Evolutionary conservation across 2,797 vertebrate species (phyloP), one percentile per base, ranked within the genome.

Genomic region (Gambelia wislizenii): DNA sequence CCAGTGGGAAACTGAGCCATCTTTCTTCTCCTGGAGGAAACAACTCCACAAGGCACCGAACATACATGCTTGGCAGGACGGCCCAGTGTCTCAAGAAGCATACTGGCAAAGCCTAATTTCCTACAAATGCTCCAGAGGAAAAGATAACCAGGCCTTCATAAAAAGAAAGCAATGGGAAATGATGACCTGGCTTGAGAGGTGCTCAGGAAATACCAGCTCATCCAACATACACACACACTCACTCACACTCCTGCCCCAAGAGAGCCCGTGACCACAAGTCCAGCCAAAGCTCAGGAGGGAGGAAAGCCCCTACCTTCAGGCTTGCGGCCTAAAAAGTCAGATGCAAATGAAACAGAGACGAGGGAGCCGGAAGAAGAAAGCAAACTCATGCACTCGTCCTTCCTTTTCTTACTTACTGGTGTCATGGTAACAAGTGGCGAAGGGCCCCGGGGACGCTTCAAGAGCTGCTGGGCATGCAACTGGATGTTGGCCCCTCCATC

Each of bases 401-500:
- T 67, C 10, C 10, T 67, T 67, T 33, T 0, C 77, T 83, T 92
- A 97, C 98, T 98, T 92, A 99, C 99, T 88, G 99, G 98, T 88
- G 98, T 99, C 97, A 97, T 98, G 93, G 98, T 97, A 84, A 99
- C 98, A 1, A 99, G 98, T 0, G 99, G 99, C 0, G 99, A 99
- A 2, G 99, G 98, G 74, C 99, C 99, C 44, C 99, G 97, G 25
- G 99, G 99, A 86, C 98, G 98, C 95, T 99, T 99, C 70, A 99
- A 97, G 94, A 99, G 98, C 93, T 98, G 98, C 93, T 99, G 99
- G 1, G 99, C 98, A 2, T 99, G 99, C n/a, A 99, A 91, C 92
- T 99, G 99, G 94, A 99, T 99, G 95, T 99, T 99, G 83, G 99
- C 99, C 16, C 99, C 99, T 1, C 99, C 99, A 0, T 99, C 99